Evolutionary conservation across 1,140 invertebrate genomes (phyloP).

Genomic region (Brachionus rotundiformis): DNA sequence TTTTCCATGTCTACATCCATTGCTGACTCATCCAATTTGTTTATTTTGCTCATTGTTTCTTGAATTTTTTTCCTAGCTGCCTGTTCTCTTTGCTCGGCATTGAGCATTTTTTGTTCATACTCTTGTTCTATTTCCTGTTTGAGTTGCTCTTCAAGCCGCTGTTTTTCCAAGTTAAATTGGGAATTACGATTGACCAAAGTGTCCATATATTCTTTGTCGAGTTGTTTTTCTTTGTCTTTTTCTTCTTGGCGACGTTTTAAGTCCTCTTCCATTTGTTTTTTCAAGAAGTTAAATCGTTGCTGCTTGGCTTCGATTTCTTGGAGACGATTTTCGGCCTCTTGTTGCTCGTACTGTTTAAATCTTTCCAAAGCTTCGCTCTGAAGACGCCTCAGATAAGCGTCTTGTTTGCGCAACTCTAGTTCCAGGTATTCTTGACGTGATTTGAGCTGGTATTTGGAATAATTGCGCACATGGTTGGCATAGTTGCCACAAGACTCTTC

Average conservation of each 20-base stretch:
- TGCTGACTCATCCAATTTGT: background rate
- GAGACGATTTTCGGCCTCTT: conserved; percentile 9
- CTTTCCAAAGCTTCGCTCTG: background rate
- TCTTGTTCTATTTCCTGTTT: conserved; percentile 7
- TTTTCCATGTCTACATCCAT: conserved; percentile 28
- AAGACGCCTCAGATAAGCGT: background rate
- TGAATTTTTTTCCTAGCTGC: background rate
- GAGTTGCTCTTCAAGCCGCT: background rate
- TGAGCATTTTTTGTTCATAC: background rate
- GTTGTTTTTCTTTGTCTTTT: conserved; percentile 32
- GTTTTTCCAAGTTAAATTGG: background rate
- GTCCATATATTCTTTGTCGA: conserved; percentile 44
- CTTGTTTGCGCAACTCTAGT: background rate
- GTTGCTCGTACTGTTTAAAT: conserved; percentile 9
- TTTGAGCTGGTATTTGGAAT: conserved; percentile 21
- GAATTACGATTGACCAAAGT: conserved; percentile 19
- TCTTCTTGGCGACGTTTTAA: conserved; percentile 26
- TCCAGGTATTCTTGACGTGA: background rate
- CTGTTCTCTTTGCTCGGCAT: conserved; percentile 33
- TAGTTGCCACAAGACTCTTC: background rate
- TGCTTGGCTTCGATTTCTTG: background rate
- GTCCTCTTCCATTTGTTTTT: conserved; percentile 39
- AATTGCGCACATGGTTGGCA: background rate
- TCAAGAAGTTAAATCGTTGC: conserved; percentile 5
- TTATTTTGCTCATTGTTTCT: background rate